Evolutionary conservation across 2,888 invertebrate species (phyloP).

Genomic region (Stomorhina lunata): DNA sequence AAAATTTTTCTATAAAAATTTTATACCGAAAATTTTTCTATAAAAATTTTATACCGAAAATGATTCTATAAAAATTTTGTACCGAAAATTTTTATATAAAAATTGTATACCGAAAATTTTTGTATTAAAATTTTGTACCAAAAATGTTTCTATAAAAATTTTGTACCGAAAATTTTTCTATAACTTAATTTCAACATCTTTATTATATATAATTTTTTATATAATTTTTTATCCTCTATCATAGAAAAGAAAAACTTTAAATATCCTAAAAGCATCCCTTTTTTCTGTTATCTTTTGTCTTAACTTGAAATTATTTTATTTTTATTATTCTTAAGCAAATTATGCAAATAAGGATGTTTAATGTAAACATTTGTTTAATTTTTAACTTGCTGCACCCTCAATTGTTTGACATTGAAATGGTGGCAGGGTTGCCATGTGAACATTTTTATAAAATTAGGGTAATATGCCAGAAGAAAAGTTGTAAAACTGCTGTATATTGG

Average conservation of each 20-base stretch:
- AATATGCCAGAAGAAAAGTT: background rate
- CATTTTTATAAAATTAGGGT: background rate
- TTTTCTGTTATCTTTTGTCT: conserved; percentile 48
- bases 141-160: too few relatives aligned
- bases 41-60: too few relatives aligned
- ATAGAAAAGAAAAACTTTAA: background rate
- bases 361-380: conserved; percentile 78
- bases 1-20: too few relatives aligned
- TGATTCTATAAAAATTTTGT: too few relatives aligned
- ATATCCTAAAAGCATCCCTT: conserved; percentile 38
- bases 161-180: too few relatives aligned
- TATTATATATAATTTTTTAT: background rate
- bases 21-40: too few relatives aligned
- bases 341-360: conserved; percentile 78
- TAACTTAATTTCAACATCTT: too few relatives aligned
- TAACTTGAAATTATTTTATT: conserved; percentile 48
- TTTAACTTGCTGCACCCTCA: conserved; percentile 67
- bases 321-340: conserved; percentile 72
- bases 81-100: too few relatives aligned
- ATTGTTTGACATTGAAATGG: conserved; percentile 4
- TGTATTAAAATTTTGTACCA: too few relatives aligned
- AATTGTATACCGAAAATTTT: too few relatives aligned
- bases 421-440: conserved; percentile 25
- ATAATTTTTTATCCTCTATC: background rate
- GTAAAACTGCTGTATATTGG: too few relatives aligned